These are phyloP conservation scores for Malthinus seriepunctatus DNA, from an alignment of 2,888 invertebrate genomes.

Conservation along the genomic window DNA sequence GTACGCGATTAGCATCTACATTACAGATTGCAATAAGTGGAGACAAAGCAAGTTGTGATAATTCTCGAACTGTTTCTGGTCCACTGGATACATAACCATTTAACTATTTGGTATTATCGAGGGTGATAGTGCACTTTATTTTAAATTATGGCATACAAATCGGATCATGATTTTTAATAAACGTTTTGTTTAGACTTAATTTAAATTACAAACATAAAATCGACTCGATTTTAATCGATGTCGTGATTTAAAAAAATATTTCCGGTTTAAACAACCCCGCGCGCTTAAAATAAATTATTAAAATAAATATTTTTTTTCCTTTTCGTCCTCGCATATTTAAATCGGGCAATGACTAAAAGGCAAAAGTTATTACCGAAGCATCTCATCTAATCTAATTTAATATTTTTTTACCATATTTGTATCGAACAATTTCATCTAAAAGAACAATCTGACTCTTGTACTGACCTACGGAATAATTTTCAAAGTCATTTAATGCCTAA, in stretches of 20 bases:
- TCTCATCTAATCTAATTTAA: neutral
- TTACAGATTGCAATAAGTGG: slow-evolving; percentile 46
- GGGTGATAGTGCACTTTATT: slow-evolving; percentile 37
- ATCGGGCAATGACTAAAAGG: neutral
- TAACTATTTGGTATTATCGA: slow-evolving; percentile 31
- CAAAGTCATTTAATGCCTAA: slow-evolving; percentile 26
- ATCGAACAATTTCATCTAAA: slow-evolving; percentile 22
- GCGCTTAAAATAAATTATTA: no score
- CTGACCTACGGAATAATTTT: slow-evolving; percentile 32
- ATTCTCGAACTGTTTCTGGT: slow-evolving; percentile 36
- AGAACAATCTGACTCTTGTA: slow-evolving; percentile 30
- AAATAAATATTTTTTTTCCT: no score
- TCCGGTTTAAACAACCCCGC: neutral
- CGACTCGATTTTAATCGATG: no score
- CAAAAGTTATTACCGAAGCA: neutral
- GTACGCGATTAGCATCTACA: slow-evolving; percentile 50
- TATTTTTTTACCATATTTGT: neutral
- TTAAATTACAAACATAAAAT: no score
- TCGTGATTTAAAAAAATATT: neutral
- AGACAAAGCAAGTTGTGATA: slow-evolving; percentile 27
- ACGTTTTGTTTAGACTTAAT: no score
- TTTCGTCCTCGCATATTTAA: no score
- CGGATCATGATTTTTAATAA: no score
- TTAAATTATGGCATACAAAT: no score
- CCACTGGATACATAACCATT: slow-evolving; percentile 27